A percentile compares a stretch with the other conserved stretches of the same genome.
phyloP scores from a whole-genome alignment of 2,888 invertebrate genomes.

The Amblyjoppa fuscipennis region DNA sequence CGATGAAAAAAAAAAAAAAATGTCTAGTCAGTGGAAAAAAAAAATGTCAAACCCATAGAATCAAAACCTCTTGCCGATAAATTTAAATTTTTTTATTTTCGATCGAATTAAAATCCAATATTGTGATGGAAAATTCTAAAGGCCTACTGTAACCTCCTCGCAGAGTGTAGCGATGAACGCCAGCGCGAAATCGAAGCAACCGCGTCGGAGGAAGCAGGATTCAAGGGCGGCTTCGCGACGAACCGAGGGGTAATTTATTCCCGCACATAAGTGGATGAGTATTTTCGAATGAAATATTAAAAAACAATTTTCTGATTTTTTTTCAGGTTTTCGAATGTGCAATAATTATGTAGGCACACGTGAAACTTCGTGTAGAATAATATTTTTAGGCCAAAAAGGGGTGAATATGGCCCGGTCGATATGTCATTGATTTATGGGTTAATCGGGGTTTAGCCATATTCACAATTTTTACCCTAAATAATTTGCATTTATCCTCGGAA shows the following conservation, averaged over 20 bases:
- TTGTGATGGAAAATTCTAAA: constrained; percentile 45
- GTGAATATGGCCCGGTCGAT: not conserved
- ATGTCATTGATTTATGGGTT: not conserved
- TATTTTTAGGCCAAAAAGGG: not conserved
- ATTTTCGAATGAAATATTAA: not conserved
- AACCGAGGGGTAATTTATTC: constrained; percentile 39
- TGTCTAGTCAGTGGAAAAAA: not conserved
- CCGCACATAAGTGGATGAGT: not conserved
- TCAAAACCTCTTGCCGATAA: not conserved
- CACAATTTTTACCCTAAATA: not conserved
- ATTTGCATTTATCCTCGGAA: not conserved
- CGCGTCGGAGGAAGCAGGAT: constrained; percentile 45
- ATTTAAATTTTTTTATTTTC: constrained; percentile 25
- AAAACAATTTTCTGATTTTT: not conserved
- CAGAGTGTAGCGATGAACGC: constrained; percentile 41
- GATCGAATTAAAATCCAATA: constrained; percentile 32
- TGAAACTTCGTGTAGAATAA: not conserved
- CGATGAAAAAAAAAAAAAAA: not conserved
- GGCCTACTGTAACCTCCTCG: constrained; percentile 37
- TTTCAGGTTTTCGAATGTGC: not conserved
- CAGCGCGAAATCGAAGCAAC: constrained; percentile 38
- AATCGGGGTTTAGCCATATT: not conserved
- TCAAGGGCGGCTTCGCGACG: constrained; percentile 38
- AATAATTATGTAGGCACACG: too few relatives aligned
- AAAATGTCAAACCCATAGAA: constrained; percentile 37